These are phyloP conservation scores for Pristiophorus japonicus DNA, from an alignment of 2,113 vertebrate species.

Conservation along the genomic window DNA sequence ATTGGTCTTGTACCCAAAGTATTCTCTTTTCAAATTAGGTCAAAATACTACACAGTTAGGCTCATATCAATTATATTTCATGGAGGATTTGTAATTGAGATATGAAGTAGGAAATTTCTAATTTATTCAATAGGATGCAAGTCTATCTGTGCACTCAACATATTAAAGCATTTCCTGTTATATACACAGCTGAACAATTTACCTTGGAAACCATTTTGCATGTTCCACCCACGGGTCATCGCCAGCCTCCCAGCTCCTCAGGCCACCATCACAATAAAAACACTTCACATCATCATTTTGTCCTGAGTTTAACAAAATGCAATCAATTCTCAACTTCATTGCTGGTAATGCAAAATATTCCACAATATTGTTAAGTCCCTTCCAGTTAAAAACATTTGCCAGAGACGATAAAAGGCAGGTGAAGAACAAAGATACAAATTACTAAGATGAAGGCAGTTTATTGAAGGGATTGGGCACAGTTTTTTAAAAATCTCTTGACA, in stretches of 20 bases:
- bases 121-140: background rate
- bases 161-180: background rate
- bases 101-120: background rate
- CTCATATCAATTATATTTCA: background rate
- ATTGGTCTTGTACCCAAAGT: background rate
- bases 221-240: conserved; percentile 97
- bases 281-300: conserved; percentile 94
- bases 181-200: conserved; percentile 39
- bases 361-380: background rate
- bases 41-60: background rate
- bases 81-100: background rate
- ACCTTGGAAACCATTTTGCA: conserved; percentile 98
- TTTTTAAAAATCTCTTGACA: background rate
- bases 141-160: background rate
- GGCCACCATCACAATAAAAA: conserved; percentile 92
- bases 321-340: conserved; percentile 14
- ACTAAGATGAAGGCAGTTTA: background rate
- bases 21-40: background rate
- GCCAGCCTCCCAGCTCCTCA: conserved; percentile 94
- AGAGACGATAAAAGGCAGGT: background rate
- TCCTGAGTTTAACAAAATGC: conserved; percentile 51
- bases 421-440: background rate
- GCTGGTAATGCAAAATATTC: background rate
- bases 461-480: background rate
- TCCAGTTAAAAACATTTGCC: background rate